phyloP scores from a whole-genome alignment of 92 coral and sea anemone species.

The Parazoanthus swiftii region DNA sequence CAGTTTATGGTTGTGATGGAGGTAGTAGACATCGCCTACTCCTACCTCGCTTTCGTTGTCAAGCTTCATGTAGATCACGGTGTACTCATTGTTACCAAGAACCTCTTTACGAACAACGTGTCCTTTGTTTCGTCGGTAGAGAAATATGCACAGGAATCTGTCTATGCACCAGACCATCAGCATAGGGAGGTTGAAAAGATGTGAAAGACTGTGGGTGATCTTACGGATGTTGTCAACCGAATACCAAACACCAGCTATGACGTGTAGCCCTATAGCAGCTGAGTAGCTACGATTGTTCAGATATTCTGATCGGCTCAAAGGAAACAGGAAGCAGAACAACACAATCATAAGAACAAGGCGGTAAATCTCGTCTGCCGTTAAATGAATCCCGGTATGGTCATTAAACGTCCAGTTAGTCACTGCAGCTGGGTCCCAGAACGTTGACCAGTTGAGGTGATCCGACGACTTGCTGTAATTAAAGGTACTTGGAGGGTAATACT shows the following conservation, averaged over 20 bases:
- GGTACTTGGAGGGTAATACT: conserved; percentile 55
- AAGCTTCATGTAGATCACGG: conserved; percentile 46
- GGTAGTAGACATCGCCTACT: conserved; percentile 57
- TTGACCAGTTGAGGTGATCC: conserved; percentile 56
- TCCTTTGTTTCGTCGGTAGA: conserved; percentile 47
- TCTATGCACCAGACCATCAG: conserved; percentile 57
- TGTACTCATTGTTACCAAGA: conserved; percentile 49
- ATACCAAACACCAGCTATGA: conserved; percentile 56
- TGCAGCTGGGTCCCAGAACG: conserved; percentile 60
- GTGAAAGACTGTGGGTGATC: conserved; percentile 57
- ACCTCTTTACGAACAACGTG: conserved; percentile 42
- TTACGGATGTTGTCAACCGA: conserved; percentile 59
- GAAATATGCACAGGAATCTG: conserved; percentile 43
- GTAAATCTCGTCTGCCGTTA: conserved; percentile 58
- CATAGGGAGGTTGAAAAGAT: conserved; percentile 50
- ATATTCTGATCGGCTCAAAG: conserved; percentile 58
- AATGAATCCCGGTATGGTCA: conserved; percentile 55
- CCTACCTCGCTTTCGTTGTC: background rate
- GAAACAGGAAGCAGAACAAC: conserved; percentile 57
- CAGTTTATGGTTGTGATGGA: conserved; percentile 32
- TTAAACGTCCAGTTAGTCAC: conserved; percentile 52
- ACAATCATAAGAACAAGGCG: conserved; percentile 53
- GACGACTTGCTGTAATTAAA: conserved; percentile 51
- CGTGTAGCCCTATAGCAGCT: conserved; percentile 52
- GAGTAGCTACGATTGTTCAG: conserved; percentile 55